Evolutionary conservation across 2,797 vertebrate species (phyloP).

Genomic region (Gallinago nigripennis): DNA sequence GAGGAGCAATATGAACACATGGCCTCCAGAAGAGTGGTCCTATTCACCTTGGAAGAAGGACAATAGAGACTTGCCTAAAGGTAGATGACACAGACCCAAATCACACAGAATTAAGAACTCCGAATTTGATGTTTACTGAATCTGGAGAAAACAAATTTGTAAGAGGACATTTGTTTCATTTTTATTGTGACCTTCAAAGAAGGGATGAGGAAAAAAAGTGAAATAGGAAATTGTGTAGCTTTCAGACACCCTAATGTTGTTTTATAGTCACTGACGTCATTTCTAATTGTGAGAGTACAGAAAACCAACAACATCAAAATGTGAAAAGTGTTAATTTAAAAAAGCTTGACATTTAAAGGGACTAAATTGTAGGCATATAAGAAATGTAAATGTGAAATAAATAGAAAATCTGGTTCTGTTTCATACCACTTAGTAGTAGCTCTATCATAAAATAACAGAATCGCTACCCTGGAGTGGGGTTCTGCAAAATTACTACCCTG

Average conservation of each 20-base stretch:
- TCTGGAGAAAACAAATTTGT: neutral
- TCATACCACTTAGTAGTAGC: neutral
- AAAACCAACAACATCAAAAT: neutral
- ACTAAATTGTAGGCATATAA: conserved; percentile 17
- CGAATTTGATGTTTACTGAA: neutral
- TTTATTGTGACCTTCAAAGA: neutral
- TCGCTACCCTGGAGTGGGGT: neutral
- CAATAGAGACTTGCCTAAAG: neutral
- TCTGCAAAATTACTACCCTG: conserved; percentile 17
- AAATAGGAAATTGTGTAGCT: neutral
- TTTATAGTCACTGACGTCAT: conserved; percentile 3
- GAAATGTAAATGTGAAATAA: conserved; percentile 8
- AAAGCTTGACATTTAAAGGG: conserved; percentile 39
- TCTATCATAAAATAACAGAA: conserved; percentile 28
- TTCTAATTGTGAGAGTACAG: neutral
- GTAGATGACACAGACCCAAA: neutral
- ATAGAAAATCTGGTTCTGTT: neutral
- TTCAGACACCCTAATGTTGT: neutral
- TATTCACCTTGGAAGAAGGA: neutral
- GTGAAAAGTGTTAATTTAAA: neutral
- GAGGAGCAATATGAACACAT: neutral
- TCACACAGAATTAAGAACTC: neutral
- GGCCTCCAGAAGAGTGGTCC: neutral
- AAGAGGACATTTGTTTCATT: neutral
- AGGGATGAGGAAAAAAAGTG: neutral